Evolutionary conservation across 2,113 vertebrate genomes (phyloP), one percentile per base, ranked within the genome.

Genomic region (Oreochromis aureus): DNA sequence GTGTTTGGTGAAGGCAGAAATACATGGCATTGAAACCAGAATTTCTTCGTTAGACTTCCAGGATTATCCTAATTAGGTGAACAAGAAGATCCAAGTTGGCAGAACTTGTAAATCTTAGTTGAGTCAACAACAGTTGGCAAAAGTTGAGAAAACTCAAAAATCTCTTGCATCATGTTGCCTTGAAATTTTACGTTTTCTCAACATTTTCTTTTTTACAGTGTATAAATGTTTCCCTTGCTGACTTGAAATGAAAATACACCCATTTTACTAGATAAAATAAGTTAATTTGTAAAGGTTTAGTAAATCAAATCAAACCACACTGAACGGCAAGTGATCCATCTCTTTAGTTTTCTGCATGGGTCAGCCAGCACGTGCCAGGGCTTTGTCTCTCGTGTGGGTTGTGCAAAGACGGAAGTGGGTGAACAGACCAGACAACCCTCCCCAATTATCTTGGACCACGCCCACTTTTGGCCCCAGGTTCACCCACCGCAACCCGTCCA

Each of bases 371-470:
- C 39, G 82, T 89, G 89, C 54, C 86, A 10, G 10, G 59, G 54
- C 81, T 85, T 84, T 59, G 34, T 58, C 46, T 39, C 39, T 80
- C 19, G 5, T 53, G 82, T 56, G 84, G 73, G 18, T 92, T 87
- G 69, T 81, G 41, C 81, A 53, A 92, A 79, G 80, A 86, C 41
- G 18, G 36, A 19, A 16, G 19, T 10, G 48, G 48, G 51, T 73
- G 39, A 91, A 84, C 81, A 88, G 24, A 89, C 55, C 83, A 61
- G 87, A 89, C 80, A 84, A 71, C 36, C 11, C 53, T 3, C 66
- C 51, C 83, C 87, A 5, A 39, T 91, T 91, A 87, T 84, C 82
- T 88, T 85, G 30, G 54, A 79, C 71, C 81, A 83, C 22, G 22
- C 87, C 81, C 71, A 59, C 44, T 79, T 56, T 80, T 80, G 63